Evolutionary conservation across 2,113 vertebrate species (phyloP).

Genomic region (Scomber scombrus): DNA sequence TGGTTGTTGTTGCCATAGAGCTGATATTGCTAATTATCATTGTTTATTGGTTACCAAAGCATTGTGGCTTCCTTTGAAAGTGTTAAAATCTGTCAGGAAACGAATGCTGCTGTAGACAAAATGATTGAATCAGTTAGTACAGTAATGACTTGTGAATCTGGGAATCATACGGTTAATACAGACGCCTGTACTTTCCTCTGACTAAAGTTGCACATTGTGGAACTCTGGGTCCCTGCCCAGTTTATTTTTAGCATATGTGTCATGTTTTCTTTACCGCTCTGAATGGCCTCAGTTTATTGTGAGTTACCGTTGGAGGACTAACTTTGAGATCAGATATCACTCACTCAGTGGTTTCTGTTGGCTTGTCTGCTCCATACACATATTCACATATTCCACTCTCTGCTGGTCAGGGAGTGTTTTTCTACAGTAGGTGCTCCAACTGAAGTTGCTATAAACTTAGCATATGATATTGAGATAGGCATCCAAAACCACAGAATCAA

Average conservation of each 20-base stretch:
- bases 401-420: conserved; percentile 32
- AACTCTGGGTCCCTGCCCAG: conserved; percentile 60
- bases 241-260: conserved; percentile 77
- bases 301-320: conserved; percentile 58
- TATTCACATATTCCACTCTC: conserved; percentile 68
- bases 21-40: conserved; percentile 12
- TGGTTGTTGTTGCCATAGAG: conserved; percentile 9
- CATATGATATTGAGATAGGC: conserved; percentile 4
- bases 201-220: conserved; percentile 65
- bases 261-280: conserved; percentile 76
- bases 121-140: neutral
- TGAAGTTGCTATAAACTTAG: conserved; percentile 43
- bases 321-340: conserved; percentile 72
- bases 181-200: conserved; percentile 48
- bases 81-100: neutral
- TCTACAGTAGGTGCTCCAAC: conserved; percentile 9
- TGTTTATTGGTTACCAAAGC: conserved; percentile 35
- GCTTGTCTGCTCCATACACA: conserved; percentile 28
- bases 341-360: conserved; percentile 61
- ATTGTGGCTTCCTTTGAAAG: neutral
- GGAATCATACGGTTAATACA: conserved; percentile 38
- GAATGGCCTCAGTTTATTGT: conserved; percentile 72
- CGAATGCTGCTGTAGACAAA: neutral
- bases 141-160: conserved; percentile 10
- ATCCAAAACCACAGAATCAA: neutral